Evolutionary conservation across 2,113 vertebrate genomes (phyloP).

Genomic region (Rhinogobius similis): DNA sequence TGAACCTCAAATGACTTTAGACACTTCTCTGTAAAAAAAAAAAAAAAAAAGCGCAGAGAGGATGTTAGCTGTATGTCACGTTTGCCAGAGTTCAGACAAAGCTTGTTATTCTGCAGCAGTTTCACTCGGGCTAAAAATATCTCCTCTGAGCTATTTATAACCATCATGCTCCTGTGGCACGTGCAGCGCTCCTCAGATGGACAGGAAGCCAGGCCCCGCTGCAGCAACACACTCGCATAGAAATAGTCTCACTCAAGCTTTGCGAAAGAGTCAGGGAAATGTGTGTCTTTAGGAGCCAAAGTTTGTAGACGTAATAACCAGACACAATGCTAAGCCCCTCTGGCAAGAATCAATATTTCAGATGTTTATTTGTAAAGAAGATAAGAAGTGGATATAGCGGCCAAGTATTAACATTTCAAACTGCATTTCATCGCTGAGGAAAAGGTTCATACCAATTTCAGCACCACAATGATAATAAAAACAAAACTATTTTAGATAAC

Average conservation of each 20-base stretch:
- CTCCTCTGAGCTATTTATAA: conserved; percentile 8
- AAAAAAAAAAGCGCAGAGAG: no score
- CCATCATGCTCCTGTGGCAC: conserved; percentile 1
- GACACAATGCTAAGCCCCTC: no score
- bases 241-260: not conserved
- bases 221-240: not conserved
- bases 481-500: no score
- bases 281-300: not conserved
- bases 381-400: no score
- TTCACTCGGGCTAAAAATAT: conserved; percentile 3
- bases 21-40: not conserved
- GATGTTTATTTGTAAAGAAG: no score
- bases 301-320: not conserved
- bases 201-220: conserved; percentile 6
- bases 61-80: not conserved
- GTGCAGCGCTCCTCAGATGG: conserved; percentile 9
- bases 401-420: no score
- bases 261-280: not conserved
- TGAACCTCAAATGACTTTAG: not conserved
- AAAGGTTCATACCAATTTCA: no score
- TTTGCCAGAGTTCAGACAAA: not conserved
- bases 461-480: no score
- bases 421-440: no score
- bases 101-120: conserved; percentile 11
- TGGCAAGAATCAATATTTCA: no score